Conservation (phyloP, 2,113 vertebrate genomes). For the Falcunculus frontatus region DNA sequence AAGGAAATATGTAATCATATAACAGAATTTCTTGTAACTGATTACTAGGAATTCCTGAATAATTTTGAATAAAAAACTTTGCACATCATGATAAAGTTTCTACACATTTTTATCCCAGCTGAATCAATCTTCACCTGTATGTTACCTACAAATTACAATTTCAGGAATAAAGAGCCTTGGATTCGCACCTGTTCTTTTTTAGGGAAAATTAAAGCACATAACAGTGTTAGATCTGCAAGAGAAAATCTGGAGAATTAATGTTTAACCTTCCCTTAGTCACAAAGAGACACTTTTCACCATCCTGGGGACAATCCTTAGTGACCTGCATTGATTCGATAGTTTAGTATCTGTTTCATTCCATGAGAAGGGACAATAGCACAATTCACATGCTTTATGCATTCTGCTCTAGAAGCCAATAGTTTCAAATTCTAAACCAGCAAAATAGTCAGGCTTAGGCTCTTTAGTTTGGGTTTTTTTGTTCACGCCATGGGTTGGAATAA, state of each 20-base stretch:
- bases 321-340: neutral
- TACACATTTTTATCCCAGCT: neutral
- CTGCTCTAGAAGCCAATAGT: neutral
- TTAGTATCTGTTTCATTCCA: neutral
- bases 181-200: neutral
- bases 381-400: neutral
- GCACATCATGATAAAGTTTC: neutral
- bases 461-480: neutral
- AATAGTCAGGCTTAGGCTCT: neutral
- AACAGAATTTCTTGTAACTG: neutral
- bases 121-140: neutral
- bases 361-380: neutral
- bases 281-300: neutral
- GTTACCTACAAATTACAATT: neutral
- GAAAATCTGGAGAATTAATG: neutral
- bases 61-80: neutral
- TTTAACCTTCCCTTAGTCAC: neutral
- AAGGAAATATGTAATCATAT: neutral
- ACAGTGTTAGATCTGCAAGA: neutral
- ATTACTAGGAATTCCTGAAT: neutral
- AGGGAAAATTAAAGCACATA: neutral
- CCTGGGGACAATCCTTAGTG: neutral
- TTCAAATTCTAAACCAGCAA: neutral
- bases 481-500: neutral
- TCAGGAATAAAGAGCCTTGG: neutral